These are phyloP conservation scores for Leptopilina drosophilae DNA, from an alignment of 2,888 invertebrate species.

Conservation along the genomic window DNA sequence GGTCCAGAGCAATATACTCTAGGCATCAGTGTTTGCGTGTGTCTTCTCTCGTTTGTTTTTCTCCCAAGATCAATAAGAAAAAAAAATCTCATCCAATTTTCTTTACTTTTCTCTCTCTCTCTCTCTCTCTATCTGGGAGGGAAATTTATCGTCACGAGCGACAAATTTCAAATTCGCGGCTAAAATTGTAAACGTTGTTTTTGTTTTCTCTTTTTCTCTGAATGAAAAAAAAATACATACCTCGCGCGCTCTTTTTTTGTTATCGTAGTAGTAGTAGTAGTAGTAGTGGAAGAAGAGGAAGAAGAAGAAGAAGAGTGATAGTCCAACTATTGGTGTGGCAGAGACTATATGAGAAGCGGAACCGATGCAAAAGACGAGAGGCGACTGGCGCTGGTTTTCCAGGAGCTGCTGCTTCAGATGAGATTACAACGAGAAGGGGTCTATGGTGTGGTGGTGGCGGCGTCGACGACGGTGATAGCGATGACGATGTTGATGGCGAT, in stretches of 20 bases:
- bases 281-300: too few species aligned
- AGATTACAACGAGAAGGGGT: constrained; percentile 14
- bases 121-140: too few species aligned
- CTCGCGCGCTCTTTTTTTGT: constrained; percentile 19
- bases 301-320: background rate
- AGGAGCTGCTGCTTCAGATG: constrained; percentile 49
- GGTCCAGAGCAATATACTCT: constrained; percentile 32
- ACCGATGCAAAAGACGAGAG: constrained; percentile 46
- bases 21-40: constrained; percentile 11
- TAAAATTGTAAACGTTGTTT: constrained; percentile 23
- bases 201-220: too few species aligned
- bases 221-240: constrained; percentile 19
- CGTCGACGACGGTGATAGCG: constrained; percentile 53
- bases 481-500: constrained; percentile 56
- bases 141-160: background rate
- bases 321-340: background rate
- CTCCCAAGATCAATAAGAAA: background rate
- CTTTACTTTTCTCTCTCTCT: too few species aligned
- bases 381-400: constrained; percentile 49
- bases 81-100: background rate
- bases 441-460: constrained; percentile 54
- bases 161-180: constrained; percentile 16
- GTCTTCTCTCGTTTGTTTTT: background rate
- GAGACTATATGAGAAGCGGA: constrained; percentile 42
- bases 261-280: too few species aligned